Evolutionary conservation across 2,888 invertebrate genomes (phyloP).

Genomic region (Trichogramma dendrolimi): DNA sequence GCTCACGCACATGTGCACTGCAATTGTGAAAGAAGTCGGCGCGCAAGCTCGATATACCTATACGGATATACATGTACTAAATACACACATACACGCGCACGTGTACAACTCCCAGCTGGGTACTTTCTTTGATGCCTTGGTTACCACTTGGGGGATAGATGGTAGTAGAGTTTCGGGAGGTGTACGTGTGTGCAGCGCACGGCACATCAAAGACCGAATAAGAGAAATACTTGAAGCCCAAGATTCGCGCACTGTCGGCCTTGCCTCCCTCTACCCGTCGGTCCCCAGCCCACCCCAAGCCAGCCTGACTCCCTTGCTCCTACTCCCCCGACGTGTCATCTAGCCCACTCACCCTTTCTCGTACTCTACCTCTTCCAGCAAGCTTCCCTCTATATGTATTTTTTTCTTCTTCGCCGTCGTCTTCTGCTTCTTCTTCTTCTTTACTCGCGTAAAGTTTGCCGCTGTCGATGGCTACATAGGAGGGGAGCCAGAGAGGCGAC

Average conservation of each 20-base stretch:
- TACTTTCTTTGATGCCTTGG: constrained; percentile 45
- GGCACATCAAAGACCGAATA: constrained; percentile 46
- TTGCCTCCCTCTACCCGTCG: constrained; percentile 25
- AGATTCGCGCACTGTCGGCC: constrained; percentile 36
- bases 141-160: constrained; percentile 34
- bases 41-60: constrained; percentile 28
- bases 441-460: neutral
- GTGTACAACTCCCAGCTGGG: constrained; percentile 25
- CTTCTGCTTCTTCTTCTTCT: constrained; percentile 6
- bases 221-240: constrained; percentile 46
- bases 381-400: constrained; percentile 13
- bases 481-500: too few relatives aligned
- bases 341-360: constrained; percentile 16
- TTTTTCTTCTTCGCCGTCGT: constrained; percentile 15
- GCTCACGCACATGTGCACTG: neutral
- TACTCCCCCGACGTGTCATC: constrained; percentile 31
- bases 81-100: constrained; percentile 4
- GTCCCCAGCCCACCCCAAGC: constrained; percentile 19
- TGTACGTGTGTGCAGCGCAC: constrained; percentile 28
- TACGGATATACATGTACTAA: constrained; percentile 1
- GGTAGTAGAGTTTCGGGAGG: constrained; percentile 28
- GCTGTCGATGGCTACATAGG: too few relatives aligned
- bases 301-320: constrained; percentile 26
- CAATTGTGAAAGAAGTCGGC: constrained; percentile 28
- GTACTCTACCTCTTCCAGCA: constrained; percentile 17